These are phyloP conservation scores for Nothobranchius furzeri DNA, from an alignment of 2,113 vertebrate genomes.

Conservation along the genomic window DNA sequence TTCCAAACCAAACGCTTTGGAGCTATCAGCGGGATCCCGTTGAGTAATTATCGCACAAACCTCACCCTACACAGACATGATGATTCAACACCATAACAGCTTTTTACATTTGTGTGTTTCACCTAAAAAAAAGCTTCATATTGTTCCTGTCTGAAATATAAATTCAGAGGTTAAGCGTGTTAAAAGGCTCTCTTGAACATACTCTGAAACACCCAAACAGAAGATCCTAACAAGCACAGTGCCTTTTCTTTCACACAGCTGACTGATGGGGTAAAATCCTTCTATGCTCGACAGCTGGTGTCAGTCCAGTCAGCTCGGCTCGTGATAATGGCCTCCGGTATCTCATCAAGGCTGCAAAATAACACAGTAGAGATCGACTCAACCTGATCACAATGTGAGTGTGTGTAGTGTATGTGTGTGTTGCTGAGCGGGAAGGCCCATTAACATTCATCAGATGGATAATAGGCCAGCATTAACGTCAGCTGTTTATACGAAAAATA, in stretches of 20 bases:
- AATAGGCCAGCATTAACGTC: constrained; percentile 66
- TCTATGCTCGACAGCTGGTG: constrained; percentile 59
- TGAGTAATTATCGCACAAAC: no score
- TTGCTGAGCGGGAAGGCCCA: constrained; percentile 50
- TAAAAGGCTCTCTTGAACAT: neutral
- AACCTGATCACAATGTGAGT: constrained; percentile 42
- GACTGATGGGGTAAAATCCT: constrained; percentile 36
- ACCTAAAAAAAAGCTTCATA: no score
- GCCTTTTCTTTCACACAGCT: neutral
- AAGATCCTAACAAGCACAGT: constrained; percentile 1
- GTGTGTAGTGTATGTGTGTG: constrained; percentile 15
- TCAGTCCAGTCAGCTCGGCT: constrained; percentile 43
- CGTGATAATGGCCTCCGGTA: constrained; percentile 50
- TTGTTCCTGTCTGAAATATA: no score
- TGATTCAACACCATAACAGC: no score
- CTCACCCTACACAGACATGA: no score
- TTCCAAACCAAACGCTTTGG: no score
- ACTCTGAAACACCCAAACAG: neutral
- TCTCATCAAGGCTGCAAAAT: constrained; percentile 57
- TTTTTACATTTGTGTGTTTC: no score
- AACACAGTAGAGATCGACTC: constrained; percentile 54
- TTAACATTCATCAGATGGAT: constrained; percentile 72
- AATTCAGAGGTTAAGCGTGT: no score
- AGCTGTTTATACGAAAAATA: constrained; percentile 71
- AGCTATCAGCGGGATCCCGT: no score